Evolutionary conservation across 64 coral and sea anemone genomes (phyloP).

Genomic region (Acropora yongei): DNA sequence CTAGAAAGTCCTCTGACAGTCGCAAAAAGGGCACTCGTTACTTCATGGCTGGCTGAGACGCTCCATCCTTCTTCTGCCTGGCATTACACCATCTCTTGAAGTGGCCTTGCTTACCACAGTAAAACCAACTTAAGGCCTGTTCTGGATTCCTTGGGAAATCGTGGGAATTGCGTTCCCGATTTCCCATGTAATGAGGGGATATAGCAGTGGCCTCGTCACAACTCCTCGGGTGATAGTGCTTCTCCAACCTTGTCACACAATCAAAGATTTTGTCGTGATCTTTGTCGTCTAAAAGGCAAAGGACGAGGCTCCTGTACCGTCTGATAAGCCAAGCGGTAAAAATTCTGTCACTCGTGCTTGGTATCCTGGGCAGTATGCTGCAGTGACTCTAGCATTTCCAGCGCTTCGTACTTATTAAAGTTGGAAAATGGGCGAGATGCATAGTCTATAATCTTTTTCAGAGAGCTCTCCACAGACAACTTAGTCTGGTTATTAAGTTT

Average conservation of each 20-base stretch:
- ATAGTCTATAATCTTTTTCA: too few relatives aligned
- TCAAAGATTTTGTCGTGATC: background rate
- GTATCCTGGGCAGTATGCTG: too few relatives aligned
- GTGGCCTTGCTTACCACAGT: slow-evolving; percentile 3
- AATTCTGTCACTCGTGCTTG: too few relatives aligned
- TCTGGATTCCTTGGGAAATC: background rate
- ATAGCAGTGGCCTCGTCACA: background rate
- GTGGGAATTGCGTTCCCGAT: background rate
- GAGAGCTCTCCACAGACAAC: too few relatives aligned
- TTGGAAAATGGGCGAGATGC: too few relatives aligned
- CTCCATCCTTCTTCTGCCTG: background rate
- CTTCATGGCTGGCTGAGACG: background rate
- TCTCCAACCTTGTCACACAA: background rate
- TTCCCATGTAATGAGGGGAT: background rate
- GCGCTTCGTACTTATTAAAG: too few relatives aligned
- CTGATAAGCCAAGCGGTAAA: too few relatives aligned
- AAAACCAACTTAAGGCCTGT: background rate
- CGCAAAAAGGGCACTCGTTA: background rate
- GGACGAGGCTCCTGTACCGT: too few relatives aligned
- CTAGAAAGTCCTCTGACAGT: background rate
- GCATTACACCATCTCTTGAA: background rate
- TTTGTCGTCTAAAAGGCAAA: too few relatives aligned
- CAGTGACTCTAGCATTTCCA: too few relatives aligned
- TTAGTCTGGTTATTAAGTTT: too few relatives aligned
- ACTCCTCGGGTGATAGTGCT: background rate